phyloP scores from a whole-genome alignment of 2,888 invertebrate genomes.

The Xestia rhomboidea region DNA sequence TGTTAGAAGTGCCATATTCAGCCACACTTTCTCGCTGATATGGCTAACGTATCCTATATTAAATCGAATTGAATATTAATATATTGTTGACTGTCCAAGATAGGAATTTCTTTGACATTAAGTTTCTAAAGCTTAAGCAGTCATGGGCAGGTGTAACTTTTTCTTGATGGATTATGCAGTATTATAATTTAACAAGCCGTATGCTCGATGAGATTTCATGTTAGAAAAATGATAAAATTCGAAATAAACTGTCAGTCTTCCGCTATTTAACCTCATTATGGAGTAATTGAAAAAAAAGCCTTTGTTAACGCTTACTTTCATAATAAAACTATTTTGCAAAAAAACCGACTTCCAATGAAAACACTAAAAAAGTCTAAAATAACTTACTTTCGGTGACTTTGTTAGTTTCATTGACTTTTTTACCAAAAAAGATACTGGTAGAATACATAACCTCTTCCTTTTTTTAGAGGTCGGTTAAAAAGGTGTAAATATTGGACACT shows the following conservation, averaged over 20 bases:
- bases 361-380: no score
- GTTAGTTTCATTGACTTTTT: no score
- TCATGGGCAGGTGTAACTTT: slow-evolving; percentile 19
- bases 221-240: background rate
- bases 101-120: slow-evolving; percentile 25
- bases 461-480: no score
- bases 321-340: no score
- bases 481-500: background rate
- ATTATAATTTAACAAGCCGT: background rate
- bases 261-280: background rate
- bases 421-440: no score
- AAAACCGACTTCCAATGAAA: no score
- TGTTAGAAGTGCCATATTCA: slow-evolving; percentile 34
- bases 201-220: background rate
- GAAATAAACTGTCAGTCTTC: background rate
- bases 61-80: slow-evolving; percentile 52
- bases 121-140: slow-evolving; percentile 45
- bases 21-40: slow-evolving; percentile 18
- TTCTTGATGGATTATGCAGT: slow-evolving; percentile 39
- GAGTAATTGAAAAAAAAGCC: background rate
- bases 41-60: slow-evolving; percentile 46
- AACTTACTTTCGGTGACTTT: no score
- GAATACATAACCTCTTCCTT: no score
- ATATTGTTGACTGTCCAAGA: slow-evolving; percentile 40
- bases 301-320: background rate